Evolutionary conservation across 2,113 vertebrate species (phyloP), one percentile per base, ranked within the genome.

Genomic region (Gadus macrocephalus): DNA sequence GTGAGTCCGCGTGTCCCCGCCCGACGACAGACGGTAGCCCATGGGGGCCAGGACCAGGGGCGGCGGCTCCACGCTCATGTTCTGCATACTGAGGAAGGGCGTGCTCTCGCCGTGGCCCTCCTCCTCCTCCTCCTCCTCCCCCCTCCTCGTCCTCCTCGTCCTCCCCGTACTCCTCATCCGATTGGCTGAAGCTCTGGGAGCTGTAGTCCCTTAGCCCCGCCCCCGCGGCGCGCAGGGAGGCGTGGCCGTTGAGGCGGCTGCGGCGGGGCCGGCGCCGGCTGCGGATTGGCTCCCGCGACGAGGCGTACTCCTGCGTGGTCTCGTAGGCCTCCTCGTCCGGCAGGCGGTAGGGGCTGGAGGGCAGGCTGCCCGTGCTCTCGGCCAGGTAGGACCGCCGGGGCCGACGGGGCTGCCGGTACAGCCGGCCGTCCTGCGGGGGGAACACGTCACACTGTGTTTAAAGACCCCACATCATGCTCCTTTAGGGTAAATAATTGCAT

Each of bases 261-360:
- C 94, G 96, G 76, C 94, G 91, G 71, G 94, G 93, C 80, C 92
- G 94, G 63, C 92, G 93, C 81, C 93, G 90, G 66, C 89, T 85
- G 66, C 91, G 91, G 74, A 93, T 92, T 60, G 90, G 92, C 76
- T 97, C 95, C 35, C 95, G 92, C 2, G 92, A 93, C 65, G 95
- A 93, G 76, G 94, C 87, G 53, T 97, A 98, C 89, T 98, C 96
- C 88, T 98, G 96, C 0, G 96, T 98, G 1, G 96, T 98, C 90
- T 98, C 96, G 1, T 98, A 98, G 73, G 96, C 96, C 55, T 98
- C 96, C 0, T 98, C 96, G 66, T 98, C 96, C 0, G 92, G 93
- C 80, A 95, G 94, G 68, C 93, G 94, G 88, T 95, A 96, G 56
- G 96, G 96, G 85, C 96, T 98, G 84, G 96, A 95, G 4, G 96